Evolutionary conservation across 2,888 invertebrate species (phyloP).

Genomic region (Chymomyza procnemis): DNA sequence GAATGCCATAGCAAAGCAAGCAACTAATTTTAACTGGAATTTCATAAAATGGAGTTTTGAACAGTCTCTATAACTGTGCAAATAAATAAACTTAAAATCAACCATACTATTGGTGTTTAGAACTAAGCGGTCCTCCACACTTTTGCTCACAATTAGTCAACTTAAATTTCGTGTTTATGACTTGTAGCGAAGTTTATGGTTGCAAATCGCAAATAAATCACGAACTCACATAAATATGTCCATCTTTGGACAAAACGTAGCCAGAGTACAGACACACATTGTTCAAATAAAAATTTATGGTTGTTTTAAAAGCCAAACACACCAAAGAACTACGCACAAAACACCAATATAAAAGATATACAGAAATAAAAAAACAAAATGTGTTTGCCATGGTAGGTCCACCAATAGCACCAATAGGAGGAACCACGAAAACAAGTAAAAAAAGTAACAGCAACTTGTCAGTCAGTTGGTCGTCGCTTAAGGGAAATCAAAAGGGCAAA

Average conservation of each 20-base stretch:
- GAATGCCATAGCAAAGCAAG: slow-evolving; percentile 39
- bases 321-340: background rate
- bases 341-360: slow-evolving; percentile 1
- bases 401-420: slow-evolving; percentile 17
- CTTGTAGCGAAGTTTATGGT: slow-evolving; percentile 46
- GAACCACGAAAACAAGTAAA: slow-evolving; percentile 21
- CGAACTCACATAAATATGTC: slow-evolving; percentile 64
- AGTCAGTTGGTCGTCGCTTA: slow-evolving; percentile 13
- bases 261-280: slow-evolving; percentile 58
- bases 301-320: slow-evolving; percentile 55
- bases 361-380: background rate
- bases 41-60: no score
- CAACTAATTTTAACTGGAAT: background rate
- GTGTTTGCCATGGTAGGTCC: background rate
- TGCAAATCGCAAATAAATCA: slow-evolving; percentile 74
- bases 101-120: background rate
- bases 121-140: slow-evolving; percentile 42
- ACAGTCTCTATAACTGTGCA: background rate
- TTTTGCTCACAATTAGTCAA: slow-evolving; percentile 54
- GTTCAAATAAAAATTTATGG: slow-evolving; percentile 75
- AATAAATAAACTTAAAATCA: background rate
- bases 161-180: slow-evolving; percentile 55
- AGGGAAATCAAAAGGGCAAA: background rate
- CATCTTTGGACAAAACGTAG: slow-evolving; percentile 20
- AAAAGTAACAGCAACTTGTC: slow-evolving; percentile 46